These are phyloP conservation scores for Lithobates sylvaticus DNA, from an alignment of 2,797 vertebrate genomes.

Conservation along the genomic window DNA sequence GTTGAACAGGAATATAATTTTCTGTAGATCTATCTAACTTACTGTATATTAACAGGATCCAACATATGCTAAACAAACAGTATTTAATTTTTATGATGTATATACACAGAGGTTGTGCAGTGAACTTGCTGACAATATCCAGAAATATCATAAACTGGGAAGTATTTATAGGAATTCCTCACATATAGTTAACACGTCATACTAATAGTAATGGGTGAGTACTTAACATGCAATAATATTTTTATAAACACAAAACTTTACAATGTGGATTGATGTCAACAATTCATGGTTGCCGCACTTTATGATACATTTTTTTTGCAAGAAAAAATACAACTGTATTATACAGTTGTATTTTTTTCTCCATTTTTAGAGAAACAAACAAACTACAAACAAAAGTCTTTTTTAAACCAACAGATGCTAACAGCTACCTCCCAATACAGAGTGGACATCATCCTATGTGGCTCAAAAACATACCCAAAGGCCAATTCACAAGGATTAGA, in stretches of 20 bases:
- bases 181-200: background rate
- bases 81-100: background rate
- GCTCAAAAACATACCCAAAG: too few species aligned
- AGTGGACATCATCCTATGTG: too few species aligned
- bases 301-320: too few species aligned
- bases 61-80: background rate
- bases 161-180: slow-evolving; percentile 22
- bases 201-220: background rate
- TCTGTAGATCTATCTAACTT: background rate
- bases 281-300: background rate
- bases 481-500: too few species aligned
- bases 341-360: too few species aligned
- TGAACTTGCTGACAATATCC: background rate
- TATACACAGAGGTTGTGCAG: background rate
- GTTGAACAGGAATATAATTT: background rate
- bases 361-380: too few species aligned
- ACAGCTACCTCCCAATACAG: too few species aligned
- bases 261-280: background rate
- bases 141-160: slow-evolving; percentile 9
- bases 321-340: too few species aligned
- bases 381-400: too few species aligned
- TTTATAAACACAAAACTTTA: background rate
- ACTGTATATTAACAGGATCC: too few species aligned
- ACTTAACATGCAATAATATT: slow-evolving; percentile 18
- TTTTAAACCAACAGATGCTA: too few species aligned